These are phyloP conservation scores for Caenorhabditis remanei DNA, from an alignment of 1,140 invertebrate genomes.

Conservation along the genomic window DNA sequence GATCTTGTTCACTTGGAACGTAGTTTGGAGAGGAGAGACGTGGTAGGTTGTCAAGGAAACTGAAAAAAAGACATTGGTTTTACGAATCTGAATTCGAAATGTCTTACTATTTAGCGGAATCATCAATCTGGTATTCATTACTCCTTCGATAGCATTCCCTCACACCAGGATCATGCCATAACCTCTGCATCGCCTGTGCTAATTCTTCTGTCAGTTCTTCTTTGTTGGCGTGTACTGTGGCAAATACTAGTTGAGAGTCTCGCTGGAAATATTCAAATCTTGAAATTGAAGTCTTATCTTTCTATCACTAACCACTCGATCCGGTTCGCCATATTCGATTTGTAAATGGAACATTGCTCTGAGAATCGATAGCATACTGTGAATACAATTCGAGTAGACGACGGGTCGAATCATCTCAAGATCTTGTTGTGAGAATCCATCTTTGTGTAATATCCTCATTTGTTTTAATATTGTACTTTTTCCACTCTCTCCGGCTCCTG, in stretches of 20 bases:
- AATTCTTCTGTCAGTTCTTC: constrained; percentile 77
- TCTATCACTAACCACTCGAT: constrained; percentile 71
- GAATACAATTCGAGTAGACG: constrained; percentile 77
- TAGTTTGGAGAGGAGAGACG: constrained; percentile 73
- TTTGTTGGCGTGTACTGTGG: constrained; percentile 78
- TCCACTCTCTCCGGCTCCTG: constrained; percentile 79
- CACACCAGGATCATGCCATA: constrained; percentile 82
- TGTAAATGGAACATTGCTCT: constrained; percentile 77
- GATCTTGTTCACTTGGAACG: constrained; percentile 76
- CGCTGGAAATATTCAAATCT: constrained; percentile 67
- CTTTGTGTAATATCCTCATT: constrained; percentile 76
- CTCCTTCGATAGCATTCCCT: constrained; percentile 83
- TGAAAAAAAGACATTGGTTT: constrained; percentile 61
- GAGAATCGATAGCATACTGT: constrained; percentile 76
- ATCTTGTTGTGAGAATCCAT: constrained; percentile 76
- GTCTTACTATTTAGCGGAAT: constrained; percentile 85
- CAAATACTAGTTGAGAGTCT: constrained; percentile 76
- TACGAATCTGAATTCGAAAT: not conserved
- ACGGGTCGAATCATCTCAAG: constrained; percentile 77
- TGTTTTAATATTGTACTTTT: constrained; percentile 80
- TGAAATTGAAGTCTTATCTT: not conserved
- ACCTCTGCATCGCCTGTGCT: constrained; percentile 74
- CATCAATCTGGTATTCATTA: constrained; percentile 85
- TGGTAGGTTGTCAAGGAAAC: constrained; percentile 76
- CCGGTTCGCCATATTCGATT: constrained; percentile 75